Evolutionary conservation across 2,113 vertebrate species (phyloP).

Genomic region (Esox niger): DNA sequence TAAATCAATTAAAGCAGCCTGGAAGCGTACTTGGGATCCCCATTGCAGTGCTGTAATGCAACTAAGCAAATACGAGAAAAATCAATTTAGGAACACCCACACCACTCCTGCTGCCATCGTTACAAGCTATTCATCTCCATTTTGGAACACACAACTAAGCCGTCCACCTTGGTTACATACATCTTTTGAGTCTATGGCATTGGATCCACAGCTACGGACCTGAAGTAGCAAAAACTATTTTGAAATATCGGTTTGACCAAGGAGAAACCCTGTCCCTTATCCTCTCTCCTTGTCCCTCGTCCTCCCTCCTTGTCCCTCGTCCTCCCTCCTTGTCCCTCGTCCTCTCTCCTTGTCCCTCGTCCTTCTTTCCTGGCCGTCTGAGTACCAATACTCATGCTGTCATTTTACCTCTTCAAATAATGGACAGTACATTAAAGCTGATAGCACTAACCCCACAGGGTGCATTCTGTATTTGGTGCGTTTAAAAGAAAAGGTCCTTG

Average conservation of each 20-base stretch:
- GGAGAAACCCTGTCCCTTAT: not conserved
- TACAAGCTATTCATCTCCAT: conserved; percentile 11
- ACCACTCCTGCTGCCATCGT: conserved; percentile 11
- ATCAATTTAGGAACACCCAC: conserved; percentile 39
- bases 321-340: too few species aligned
- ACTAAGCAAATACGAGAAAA: conserved; percentile 49
- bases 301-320: not conserved
- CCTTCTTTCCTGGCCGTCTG: too few species aligned
- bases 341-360: too few species aligned
- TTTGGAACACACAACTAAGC: conserved; percentile 3
- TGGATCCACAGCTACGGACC: too few species aligned
- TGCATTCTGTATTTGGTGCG: too few species aligned
- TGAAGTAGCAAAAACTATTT: too few species aligned
- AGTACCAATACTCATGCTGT: too few species aligned
- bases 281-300: conserved; percentile 2
- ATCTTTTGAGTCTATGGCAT: not conserved
- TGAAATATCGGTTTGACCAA: not conserved
- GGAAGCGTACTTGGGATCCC: conserved; percentile 7
- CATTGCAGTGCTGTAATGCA: conserved; percentile 47
- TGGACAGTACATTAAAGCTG: too few species aligned
- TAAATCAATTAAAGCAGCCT: not conserved
- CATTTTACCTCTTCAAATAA: too few species aligned
- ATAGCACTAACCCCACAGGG: too few species aligned
- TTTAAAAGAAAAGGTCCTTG: too few species aligned
- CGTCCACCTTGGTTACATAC: conserved; percentile 9